Evolutionary conservation across 2,797 vertebrate genomes (phyloP).

Genomic region (Hemitrygon akajei): DNA sequence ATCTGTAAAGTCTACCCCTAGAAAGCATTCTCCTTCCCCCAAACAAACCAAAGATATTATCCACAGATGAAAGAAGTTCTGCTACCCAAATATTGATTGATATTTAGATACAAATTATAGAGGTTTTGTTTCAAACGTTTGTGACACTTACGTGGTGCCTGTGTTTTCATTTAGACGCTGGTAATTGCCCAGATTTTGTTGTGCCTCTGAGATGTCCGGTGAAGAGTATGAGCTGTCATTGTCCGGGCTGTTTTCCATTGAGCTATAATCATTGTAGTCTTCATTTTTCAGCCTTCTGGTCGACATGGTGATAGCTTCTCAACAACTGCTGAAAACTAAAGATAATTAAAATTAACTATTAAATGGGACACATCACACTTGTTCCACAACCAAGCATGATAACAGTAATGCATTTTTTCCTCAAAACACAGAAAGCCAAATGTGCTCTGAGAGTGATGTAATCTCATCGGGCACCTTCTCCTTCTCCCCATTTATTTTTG

Average conservation of each 20-base stretch:
- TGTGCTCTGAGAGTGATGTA: too few relatives aligned
- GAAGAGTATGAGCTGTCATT: slow-evolving; percentile 35
- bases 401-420: too few relatives aligned
- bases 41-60: neutral
- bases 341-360: neutral
- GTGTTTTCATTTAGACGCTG: slow-evolving; percentile 55
- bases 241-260: slow-evolving; percentile 54
- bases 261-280: slow-evolving; percentile 65
- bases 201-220: slow-evolving; percentile 29
- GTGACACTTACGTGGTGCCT: slow-evolving; percentile 58
- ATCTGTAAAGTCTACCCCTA: too few relatives aligned
- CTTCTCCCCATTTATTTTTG: too few relatives aligned
- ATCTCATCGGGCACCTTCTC: too few relatives aligned
- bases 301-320: slow-evolving; percentile 62
- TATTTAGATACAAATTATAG: neutral
- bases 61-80: neutral
- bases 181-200: slow-evolving; percentile 51
- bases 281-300: slow-evolving; percentile 58
- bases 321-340: neutral
- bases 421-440: too few relatives aligned
- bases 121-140: neutral
- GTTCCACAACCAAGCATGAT: neutral
- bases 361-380: too few relatives aligned
- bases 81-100: neutral
- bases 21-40: neutral